phyloP scores from a whole-genome alignment of 2,113 vertebrate genomes.

The Dicerorhinus sumatrensis region DNA sequence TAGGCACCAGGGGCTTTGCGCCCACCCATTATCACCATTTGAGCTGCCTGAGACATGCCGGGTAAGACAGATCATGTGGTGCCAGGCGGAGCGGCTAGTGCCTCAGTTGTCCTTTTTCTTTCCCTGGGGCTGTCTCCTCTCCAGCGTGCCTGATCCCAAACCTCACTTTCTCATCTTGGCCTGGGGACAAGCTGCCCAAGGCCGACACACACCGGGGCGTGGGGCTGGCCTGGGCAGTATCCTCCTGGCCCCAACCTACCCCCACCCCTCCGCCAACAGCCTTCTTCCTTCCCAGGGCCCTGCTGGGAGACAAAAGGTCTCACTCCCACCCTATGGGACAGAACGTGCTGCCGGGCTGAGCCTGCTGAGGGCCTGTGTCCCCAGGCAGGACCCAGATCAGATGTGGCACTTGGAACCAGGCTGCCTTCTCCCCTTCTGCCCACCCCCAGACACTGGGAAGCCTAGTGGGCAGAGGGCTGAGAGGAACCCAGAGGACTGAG shows the following conservation, averaged over 20 bases:
- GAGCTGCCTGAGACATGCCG: fast-evolving
- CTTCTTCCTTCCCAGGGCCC: neutral
- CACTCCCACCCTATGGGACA: neutral
- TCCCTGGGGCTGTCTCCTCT: neutral
- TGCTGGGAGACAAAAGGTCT: neutral
- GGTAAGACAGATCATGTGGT: neutral
- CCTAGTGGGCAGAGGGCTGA: neutral
- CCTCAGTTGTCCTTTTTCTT: too few relatives aligned
- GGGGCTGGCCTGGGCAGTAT: neutral
- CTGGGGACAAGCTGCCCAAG: neutral
- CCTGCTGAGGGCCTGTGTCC: neutral
- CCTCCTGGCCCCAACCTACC: neutral
- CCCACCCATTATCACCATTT: neutral
- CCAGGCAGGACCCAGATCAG: neutral
- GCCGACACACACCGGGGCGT: fast-evolving
- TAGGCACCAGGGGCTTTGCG: neutral
- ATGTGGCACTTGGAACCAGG: neutral
- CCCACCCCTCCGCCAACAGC: too few relatives aligned
- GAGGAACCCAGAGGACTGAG: neutral
- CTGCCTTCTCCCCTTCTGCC: neutral
- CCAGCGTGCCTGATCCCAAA: neutral
- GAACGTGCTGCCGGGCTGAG: fast-evolving
- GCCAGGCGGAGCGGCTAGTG: neutral
- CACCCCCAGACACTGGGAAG: neutral
- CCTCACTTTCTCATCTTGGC: neutral